Evolutionary conservation across 2,888 invertebrate species (phyloP), one percentile per base, ranked within the genome.

Genomic region (Alloscopus bannaensis): DNA sequence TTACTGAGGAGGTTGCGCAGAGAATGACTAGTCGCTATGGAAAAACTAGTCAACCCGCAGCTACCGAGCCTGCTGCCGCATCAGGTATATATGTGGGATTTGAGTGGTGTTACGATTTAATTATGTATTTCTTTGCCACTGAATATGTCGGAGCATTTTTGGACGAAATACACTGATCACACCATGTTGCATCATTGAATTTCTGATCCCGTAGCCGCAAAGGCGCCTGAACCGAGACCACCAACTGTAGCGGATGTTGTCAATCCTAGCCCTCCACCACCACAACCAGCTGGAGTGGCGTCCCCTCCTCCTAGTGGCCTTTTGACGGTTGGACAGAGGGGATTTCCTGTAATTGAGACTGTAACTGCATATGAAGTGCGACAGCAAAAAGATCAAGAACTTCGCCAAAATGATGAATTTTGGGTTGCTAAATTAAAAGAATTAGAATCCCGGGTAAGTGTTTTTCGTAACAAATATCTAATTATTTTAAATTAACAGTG

Each of bases 281-380:
- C 66, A 18, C 13, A 36, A 22, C 22, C 66, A 4, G 28, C 24
- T 18, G 26, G 28, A 45, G 26, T 26, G 24, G 50, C 68, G 52
- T 24, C 47, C 42, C 47, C 70, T 28, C 22, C 65, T 66, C 70
- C 78, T n/a, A 66, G 75, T 72, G 83, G 83, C 50, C 72, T 81
- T 69, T 45, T 83, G 20, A 80, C 70, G 24, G 76, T 75, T 36
- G 80, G 81, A 11, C 18, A 52, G 3, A 70, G 57, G 16, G 81
- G 83, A 16, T 62, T 77, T 55, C 84, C 84, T 8, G 69, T 84
- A 16, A 70, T 85, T 55, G 85, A 85, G 76, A 85, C 85, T 69
- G 75, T 84, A n/a, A 81, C 81, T 18, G 84, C 85, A 13, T 81
- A 81, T 57, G 82, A 85, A 69, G 82, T 85, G 8, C 65, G 85